Conservation (phyloP, 2,888 invertebrate genomes). For the Pollenia griseotomentosa region DNA sequence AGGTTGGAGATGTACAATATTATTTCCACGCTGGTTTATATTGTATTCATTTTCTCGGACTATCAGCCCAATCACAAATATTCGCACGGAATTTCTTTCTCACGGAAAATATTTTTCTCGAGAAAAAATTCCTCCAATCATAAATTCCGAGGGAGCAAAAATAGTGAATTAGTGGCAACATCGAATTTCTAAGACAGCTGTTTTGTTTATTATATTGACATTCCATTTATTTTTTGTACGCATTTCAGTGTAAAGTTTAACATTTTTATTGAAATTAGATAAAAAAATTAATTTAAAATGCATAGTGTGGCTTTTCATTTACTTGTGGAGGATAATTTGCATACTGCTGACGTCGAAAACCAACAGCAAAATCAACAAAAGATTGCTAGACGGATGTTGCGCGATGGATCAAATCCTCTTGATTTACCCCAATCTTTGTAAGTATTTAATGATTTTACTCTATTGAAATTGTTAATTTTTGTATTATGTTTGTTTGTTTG, state of each 20-base stretch:
- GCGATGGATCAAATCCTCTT: not conserved
- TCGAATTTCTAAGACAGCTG: not conserved
- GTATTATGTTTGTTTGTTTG: too few relatives aligned
- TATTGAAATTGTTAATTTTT: not conserved
- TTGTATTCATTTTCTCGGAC: too few relatives aligned
- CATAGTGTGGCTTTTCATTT: not conserved
- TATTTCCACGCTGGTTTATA: too few relatives aligned
- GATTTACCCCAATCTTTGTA: conserved; percentile 9
- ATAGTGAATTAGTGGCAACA: not conserved
- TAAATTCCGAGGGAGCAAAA: conserved; percentile 19
- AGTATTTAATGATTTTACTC: not conserved
- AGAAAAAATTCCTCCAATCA: conserved; percentile 35
- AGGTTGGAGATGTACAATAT: too few relatives aligned
- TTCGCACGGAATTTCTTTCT: conserved; percentile 9
- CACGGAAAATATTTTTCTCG: conserved; percentile 15
- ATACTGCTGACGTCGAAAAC: not conserved
- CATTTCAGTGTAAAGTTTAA: not conserved
- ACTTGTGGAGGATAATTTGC: not conserved
- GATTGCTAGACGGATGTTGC: conserved; percentile 5
- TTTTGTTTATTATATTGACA: not conserved
- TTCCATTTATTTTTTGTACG: not conserved
- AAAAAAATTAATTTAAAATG: conserved; percentile 3
- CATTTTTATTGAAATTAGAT: not conserved
- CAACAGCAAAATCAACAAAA: not conserved
- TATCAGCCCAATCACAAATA: conserved; percentile 28